A percentile compares a stretch with the other conserved stretches of the same genome.
Conservation (phyloP, 2,888 invertebrate genomes). For the Encarsia formosa region DNA sequence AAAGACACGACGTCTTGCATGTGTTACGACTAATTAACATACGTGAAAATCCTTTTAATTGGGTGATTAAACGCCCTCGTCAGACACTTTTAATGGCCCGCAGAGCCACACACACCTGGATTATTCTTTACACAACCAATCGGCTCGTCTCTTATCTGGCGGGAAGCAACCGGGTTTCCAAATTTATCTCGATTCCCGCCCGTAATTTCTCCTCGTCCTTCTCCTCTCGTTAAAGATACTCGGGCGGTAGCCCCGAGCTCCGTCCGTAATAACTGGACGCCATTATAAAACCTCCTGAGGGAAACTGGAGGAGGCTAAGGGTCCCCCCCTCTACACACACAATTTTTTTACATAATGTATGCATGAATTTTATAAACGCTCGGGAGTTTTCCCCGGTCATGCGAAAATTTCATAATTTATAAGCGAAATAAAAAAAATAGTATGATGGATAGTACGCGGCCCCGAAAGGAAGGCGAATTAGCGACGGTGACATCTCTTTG, state of each 20-base stretch:
- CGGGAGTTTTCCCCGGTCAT: conserved; percentile 2
- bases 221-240: not conserved
- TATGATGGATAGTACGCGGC: too few species aligned
- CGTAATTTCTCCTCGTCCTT: conserved; percentile 1
- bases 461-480: too few species aligned
- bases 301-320: conserved; percentile 47
- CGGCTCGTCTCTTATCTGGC: too few species aligned
- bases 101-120: conserved; percentile 22
- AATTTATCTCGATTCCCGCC: conserved; percentile 16
- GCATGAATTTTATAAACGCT: conserved; percentile 14
- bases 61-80: conserved; percentile 40
- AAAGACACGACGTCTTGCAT: conserved; percentile 39
- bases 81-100: conserved; percentile 36
- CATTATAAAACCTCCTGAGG: conserved; percentile 51
- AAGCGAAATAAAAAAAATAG: not conserved
- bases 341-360: conserved; percentile 20
- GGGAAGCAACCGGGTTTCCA: conserved; percentile 19
- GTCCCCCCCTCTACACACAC: not conserved
- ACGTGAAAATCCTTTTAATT: conserved; percentile 45
- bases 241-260: conserved; percentile 43
- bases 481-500: too few species aligned
- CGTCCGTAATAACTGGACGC: conserved; percentile 51
- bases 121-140: conserved; percentile 26
- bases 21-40: conserved; percentile 46
- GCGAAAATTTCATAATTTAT: conserved; percentile 23